phyloP scores from a whole-genome alignment of 2,113 vertebrate species.

The Muntiacus reevesi region DNA sequence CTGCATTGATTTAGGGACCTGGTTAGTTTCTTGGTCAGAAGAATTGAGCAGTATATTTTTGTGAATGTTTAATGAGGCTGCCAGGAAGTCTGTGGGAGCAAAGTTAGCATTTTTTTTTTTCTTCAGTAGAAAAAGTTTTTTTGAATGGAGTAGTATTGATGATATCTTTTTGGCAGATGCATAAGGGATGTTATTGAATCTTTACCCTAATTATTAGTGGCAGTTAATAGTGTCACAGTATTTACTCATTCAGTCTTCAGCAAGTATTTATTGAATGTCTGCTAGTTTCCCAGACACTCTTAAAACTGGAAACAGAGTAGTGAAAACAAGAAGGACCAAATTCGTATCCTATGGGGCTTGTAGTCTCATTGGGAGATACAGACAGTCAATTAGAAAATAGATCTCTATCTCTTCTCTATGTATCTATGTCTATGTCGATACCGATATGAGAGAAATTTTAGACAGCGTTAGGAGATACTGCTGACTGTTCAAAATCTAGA shows the following conservation, averaged over 20 bases:
- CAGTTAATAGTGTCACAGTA: neutral
- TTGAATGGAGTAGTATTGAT: neutral
- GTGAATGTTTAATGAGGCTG: neutral
- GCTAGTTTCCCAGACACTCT: neutral
- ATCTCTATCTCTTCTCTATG: neutral
- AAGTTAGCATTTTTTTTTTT: neutral
- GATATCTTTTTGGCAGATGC: neutral
- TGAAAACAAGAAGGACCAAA: neutral
- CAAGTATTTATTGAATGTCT: neutral
- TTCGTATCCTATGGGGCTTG: neutral
- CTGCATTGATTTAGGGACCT: slow-evolving; percentile 13
- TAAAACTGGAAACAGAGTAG: neutral
- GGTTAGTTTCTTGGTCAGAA: neutral
- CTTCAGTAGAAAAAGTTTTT: neutral
- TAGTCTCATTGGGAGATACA: neutral
- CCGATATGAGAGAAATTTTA: neutral
- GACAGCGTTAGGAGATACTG: neutral
- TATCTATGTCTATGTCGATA: neutral
- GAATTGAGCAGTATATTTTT: neutral
- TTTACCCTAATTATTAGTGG: neutral
- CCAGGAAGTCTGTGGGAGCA: neutral
- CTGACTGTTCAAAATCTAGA: neutral
- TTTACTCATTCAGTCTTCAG: neutral
- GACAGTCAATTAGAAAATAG: neutral
- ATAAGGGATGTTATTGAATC: neutral